These are phyloP conservation scores for Thalassophryne amazonica DNA, from an alignment of 2,797 vertebrate species.

Conservation along the genomic window DNA sequence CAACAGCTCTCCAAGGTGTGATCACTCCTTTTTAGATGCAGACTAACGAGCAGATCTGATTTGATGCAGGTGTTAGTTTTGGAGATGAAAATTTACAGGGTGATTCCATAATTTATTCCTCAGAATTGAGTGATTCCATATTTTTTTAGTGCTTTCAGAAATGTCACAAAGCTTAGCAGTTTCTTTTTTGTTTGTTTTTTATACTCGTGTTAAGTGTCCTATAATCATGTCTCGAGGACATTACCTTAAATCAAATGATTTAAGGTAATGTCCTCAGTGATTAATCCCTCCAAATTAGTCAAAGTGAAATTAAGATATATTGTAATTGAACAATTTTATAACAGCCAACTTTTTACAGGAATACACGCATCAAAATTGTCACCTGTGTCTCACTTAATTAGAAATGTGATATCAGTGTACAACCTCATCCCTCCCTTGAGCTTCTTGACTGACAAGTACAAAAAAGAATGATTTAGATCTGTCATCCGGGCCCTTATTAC, in stretches of 20 bases:
- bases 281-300: not conserved
- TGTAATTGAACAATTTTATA: not conserved
- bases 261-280: not conserved
- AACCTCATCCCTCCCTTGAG: not conserved
- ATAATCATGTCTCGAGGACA: not conserved
- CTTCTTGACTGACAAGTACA: not conserved
- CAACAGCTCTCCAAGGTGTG: too few species aligned
- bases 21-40: too few species aligned
- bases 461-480: not conserved
- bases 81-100: too few species aligned
- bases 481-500: slow-evolving; percentile 1
- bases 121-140: too few species aligned
- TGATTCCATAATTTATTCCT: too few species aligned
- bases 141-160: too few species aligned
- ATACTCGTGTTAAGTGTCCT: too few species aligned
- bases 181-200: too few species aligned
- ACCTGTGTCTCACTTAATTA: not conserved
- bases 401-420: not conserved
- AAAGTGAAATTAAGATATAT: not conserved
- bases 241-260: not conserved
- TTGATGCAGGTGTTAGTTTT: too few species aligned
- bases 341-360: not conserved
- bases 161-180: too few species aligned
- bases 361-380: not conserved
- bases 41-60: too few species aligned